phyloP scores from a whole-genome alignment of 2,888 invertebrate genomes.

The Conomelus anceps region DNA sequence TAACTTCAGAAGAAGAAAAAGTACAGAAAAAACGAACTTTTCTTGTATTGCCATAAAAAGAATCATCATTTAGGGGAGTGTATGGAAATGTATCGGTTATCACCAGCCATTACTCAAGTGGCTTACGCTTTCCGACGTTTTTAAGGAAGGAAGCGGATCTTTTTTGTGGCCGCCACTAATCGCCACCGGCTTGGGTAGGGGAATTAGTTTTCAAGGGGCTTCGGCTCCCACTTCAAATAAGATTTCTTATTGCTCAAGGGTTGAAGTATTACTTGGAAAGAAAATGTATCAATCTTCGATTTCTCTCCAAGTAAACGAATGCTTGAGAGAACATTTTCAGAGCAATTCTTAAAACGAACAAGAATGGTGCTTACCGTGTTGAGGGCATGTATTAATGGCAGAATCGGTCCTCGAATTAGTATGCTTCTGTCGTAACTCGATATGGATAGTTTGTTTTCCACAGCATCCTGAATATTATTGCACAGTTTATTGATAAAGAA shows the following conservation, averaged over 20 bases:
- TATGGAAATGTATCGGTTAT: not conserved
- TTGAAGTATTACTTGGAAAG: not conserved
- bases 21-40: not conserved
- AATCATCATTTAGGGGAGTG: not conserved
- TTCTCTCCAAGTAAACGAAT: not conserved
- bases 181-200: not conserved
- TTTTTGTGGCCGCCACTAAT: not conserved
- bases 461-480: too few relatives aligned
- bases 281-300: not conserved
- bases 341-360: too few relatives aligned
- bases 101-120: not conserved
- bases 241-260: not conserved
- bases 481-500: too few relatives aligned
- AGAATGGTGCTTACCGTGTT: too few relatives aligned
- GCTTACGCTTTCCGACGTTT: not conserved
- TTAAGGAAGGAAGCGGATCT: not conserved
- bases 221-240: not conserved
- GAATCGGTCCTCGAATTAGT: too few relatives aligned
- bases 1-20: not conserved
- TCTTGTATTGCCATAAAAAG: not conserved
- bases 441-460: too few relatives aligned
- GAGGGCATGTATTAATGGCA: too few relatives aligned
- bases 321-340: not conserved
- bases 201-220: not conserved
- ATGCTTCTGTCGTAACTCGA: too few relatives aligned